These are phyloP conservation scores for Xenopus laevis DNA, from an alignment of 2,113 vertebrate genomes.

Conservation along the genomic window DNA sequence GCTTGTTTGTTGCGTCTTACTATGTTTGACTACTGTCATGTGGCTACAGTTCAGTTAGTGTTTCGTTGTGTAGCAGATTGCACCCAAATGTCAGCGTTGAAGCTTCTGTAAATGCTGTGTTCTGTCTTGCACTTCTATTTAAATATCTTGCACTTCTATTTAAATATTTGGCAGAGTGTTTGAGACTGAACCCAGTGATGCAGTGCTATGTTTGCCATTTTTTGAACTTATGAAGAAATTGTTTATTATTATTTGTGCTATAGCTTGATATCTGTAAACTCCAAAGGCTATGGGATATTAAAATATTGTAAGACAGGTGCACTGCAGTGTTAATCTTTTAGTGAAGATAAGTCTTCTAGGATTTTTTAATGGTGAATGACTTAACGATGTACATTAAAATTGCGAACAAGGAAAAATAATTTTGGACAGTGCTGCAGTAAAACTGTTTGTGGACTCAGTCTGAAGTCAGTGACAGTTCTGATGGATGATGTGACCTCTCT, in stretches of 20 bases:
- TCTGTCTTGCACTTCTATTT: too few species aligned
- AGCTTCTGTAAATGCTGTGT: background rate
- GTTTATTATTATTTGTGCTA: background rate
- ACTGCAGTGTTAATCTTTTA: constrained; percentile 14
- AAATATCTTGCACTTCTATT: constrained; percentile 28
- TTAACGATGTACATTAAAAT: constrained; percentile 19
- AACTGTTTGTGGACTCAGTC: background rate
- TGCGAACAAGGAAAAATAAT: constrained; percentile 2
- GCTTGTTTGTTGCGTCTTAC: too few species aligned
- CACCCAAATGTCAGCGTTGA: constrained; percentile 6
- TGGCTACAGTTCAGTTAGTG: too few species aligned
- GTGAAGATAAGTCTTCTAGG: constrained; percentile 18
- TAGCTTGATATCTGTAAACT: background rate
- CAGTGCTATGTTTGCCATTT: background rate
- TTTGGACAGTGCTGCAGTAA: constrained; percentile 1
- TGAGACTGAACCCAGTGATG: constrained; percentile 14
- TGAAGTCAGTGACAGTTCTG: constrained; percentile 42
- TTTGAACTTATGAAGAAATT: background rate
- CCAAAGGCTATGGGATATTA: background rate
- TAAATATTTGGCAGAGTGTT: constrained; percentile 23
- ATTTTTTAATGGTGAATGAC: constrained; percentile 38
- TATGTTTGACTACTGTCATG: too few species aligned
- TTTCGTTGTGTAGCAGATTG: background rate
- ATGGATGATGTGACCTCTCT: constrained; percentile 54
- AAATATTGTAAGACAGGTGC: constrained; percentile 6